Conservation (phyloP, 1,140 invertebrate species). For the Batillaria attramentaria region DNA sequence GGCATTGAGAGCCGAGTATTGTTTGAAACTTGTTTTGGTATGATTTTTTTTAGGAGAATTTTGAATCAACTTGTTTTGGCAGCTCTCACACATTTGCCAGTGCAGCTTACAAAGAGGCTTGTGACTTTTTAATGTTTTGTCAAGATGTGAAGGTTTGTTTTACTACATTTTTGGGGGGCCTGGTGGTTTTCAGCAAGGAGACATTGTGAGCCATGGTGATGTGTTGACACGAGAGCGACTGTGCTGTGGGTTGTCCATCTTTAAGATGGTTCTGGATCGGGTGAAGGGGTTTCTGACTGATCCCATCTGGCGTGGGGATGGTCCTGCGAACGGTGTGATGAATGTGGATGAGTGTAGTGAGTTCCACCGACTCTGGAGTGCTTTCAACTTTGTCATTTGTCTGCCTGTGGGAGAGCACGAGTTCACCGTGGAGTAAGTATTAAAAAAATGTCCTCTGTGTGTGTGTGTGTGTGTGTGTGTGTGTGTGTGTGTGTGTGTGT, state of each 20-base stretch:
- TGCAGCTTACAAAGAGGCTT: background rate
- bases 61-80: too few relatives aligned
- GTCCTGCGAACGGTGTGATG: conserved; percentile 92
- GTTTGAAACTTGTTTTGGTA: too few relatives aligned
- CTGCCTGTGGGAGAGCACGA: conserved; percentile 97
- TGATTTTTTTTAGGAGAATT: too few relatives aligned
- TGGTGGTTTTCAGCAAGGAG: conserved; percentile 68
- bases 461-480: background rate
- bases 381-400: conserved; percentile 98
- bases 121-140: background rate
- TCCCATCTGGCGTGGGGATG: conserved; percentile 86
- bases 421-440: conserved; percentile 94
- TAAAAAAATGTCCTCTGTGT: background rate
- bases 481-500: background rate
- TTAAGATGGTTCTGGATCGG: conserved; percentile 93
- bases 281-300: conserved; percentile 87
- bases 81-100: too few relatives aligned
- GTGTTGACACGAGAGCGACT: conserved; percentile 95
- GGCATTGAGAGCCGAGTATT: too few relatives aligned
- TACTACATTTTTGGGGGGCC: too few relatives aligned
- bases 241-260: conserved; percentile 98
- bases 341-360: conserved; percentile 98
- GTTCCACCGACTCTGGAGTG: conserved; percentile 98
- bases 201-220: conserved; percentile 86
- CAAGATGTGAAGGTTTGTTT: too few relatives aligned